These are phyloP conservation scores for Nansenia antarctica DNA, from an alignment of 2,113 vertebrate species.

Conservation along the genomic window DNA sequence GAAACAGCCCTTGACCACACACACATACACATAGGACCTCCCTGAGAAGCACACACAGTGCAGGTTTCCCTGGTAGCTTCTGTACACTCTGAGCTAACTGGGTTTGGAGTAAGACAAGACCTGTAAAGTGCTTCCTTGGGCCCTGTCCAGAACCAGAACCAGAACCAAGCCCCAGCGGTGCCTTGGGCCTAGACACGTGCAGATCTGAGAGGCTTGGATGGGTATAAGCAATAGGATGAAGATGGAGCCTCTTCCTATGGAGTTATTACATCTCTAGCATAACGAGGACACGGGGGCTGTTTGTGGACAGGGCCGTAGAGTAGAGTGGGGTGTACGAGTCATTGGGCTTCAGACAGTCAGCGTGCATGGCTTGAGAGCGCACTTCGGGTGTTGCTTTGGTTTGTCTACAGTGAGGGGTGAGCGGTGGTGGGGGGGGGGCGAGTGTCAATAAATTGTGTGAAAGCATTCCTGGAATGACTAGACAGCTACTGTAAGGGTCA, in stretches of 20 bases:
- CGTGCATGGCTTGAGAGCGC: constrained; percentile 34
- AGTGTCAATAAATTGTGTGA: neutral
- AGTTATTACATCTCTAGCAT: too few species aligned
- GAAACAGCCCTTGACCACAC: constrained; percentile 34
- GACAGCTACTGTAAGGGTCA: constrained; percentile 9
- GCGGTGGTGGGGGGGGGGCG: neutral
- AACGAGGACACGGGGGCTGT: too few species aligned
- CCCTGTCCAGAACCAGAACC: too few species aligned
- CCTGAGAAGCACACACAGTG: constrained; percentile 54
- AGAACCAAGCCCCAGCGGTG: too few species aligned
- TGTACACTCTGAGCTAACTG: constrained; percentile 6
- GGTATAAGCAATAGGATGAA: too few species aligned
- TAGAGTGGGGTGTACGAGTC: neutral
- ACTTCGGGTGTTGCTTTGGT: constrained; percentile 47
- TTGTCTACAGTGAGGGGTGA: constrained; percentile 8
- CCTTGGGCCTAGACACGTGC: too few species aligned
- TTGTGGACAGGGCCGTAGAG: too few species aligned
- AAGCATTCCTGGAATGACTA: constrained; percentile 49
- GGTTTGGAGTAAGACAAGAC: constrained; percentile 22
- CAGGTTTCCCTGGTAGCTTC: neutral
- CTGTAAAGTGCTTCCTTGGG: constrained; percentile 54
- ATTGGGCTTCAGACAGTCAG: constrained; percentile 23
- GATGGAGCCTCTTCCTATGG: too few species aligned
- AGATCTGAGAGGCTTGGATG: too few species aligned
- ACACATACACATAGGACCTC: constrained; percentile 47